phyloP scores from a whole-genome alignment of 2,888 invertebrate species.

The Drosophila ezoana region DNA sequence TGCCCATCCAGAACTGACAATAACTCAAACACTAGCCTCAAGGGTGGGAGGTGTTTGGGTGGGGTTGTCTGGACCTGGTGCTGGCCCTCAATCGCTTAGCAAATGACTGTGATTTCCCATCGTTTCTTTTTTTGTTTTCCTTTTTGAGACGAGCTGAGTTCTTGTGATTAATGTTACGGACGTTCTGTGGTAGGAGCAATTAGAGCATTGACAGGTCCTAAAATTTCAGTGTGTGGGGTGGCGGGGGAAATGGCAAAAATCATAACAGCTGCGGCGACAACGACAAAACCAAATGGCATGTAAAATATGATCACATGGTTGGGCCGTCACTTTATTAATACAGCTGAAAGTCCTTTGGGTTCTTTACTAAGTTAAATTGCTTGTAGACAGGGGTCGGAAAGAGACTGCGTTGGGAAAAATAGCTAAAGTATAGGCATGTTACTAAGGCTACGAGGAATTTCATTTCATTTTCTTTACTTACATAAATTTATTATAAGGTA shows the following conservation, averaged over 20 bases:
- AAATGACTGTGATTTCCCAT: constrained; percentile 74
- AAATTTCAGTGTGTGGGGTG: constrained; percentile 27
- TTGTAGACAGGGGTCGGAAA: not conserved
- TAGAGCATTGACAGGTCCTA: constrained; percentile 76
- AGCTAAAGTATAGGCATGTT: not conserved
- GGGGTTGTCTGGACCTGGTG: constrained; percentile 24
- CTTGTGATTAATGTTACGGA: constrained; percentile 71
- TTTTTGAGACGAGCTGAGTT: constrained; percentile 63
- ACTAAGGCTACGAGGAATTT: not conserved
- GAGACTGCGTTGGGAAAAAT: too few relatives aligned
- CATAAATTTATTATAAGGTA: too few relatives aligned
- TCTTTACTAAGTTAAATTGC: constrained; percentile 5
- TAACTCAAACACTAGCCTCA: constrained; percentile 66
- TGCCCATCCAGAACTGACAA: constrained; percentile 72
- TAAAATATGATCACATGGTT: constrained; percentile 75
- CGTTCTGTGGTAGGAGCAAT: constrained; percentile 76
- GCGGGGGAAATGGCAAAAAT: constrained; percentile 25
- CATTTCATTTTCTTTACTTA: too few relatives aligned
- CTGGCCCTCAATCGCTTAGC: constrained; percentile 72
- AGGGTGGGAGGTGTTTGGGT: constrained; percentile 9
- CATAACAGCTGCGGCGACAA: constrained; percentile 67
- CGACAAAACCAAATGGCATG: constrained; percentile 71
- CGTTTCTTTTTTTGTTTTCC: constrained; percentile 20
- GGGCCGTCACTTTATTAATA: constrained; percentile 49
- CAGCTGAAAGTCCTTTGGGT: constrained; percentile 3